Conservation (phyloP, 2,113 vertebrate genomes). For the Phalacrocorax pelagicus region DNA sequence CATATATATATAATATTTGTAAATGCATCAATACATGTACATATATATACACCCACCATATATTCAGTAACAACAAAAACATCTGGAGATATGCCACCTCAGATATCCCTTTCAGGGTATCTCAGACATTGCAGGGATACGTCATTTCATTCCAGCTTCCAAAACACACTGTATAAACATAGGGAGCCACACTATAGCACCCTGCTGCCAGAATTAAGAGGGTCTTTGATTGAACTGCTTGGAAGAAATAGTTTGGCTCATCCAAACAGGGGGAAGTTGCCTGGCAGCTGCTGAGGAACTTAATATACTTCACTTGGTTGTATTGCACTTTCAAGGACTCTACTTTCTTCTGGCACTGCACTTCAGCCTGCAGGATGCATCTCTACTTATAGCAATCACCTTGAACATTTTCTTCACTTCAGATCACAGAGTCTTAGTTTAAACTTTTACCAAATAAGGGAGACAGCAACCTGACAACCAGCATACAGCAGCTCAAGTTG, state of each 20-base stretch:
- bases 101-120: neutral
- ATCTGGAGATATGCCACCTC: neutral
- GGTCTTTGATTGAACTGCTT: neutral
- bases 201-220: neutral
- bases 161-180: neutral
- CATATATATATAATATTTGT: neutral
- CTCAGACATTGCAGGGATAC: neutral
- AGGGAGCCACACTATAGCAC: neutral
- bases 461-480: neutral
- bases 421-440: neutral
- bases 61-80: neutral
- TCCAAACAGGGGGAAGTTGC: neutral
- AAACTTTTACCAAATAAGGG: neutral
- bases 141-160: neutral
- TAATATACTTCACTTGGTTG: neutral
- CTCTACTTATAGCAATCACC: neutral
- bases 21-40: neutral
- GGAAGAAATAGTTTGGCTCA: neutral
- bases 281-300: neutral
- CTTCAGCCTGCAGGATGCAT: neutral
- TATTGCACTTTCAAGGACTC: neutral
- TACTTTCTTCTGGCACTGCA: neutral
- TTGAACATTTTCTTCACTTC: neutral
- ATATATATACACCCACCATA: neutral
- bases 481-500: neutral